Conservation (phyloP, 2,888 invertebrate genomes). For the Pseudoips prasinana region DNA sequence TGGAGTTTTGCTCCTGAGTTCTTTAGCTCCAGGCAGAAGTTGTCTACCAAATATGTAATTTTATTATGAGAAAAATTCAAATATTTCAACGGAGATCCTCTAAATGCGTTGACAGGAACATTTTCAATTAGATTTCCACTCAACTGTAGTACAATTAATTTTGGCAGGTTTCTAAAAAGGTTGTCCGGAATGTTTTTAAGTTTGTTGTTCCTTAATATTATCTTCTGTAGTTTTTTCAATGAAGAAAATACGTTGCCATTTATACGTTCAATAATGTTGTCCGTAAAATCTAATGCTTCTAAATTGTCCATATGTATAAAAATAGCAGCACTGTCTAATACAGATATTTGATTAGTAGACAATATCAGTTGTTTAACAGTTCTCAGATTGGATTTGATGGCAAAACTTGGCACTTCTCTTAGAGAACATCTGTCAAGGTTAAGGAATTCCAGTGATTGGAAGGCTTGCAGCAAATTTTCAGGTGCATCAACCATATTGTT, state of each 20-base stretch:
- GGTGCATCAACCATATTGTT: conserved; percentile 34
- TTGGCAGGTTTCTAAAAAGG: conserved; percentile 48
- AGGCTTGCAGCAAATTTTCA: conserved; percentile 38
- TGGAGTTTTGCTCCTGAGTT: conserved; percentile 53
- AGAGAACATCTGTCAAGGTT: conserved; percentile 42
- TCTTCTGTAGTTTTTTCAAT: conserved; percentile 47
- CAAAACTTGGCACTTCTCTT: conserved; percentile 51
- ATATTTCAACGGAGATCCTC: conserved; percentile 51
- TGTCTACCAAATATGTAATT: conserved; percentile 59
- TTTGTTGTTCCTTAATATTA: conserved; percentile 53
- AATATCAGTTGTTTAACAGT: conserved; percentile 53
- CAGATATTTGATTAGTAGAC: conserved; percentile 51
- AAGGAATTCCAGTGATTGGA: conserved; percentile 37
- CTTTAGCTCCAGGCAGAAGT: conserved; percentile 59
- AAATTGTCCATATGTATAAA: conserved; percentile 44
- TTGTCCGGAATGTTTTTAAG: conserved; percentile 49
- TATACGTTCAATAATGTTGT: conserved; percentile 52
- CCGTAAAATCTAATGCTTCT: conserved; percentile 51
- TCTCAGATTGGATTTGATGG: conserved; percentile 43
- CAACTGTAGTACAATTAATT: conserved; percentile 51
- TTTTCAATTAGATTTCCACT: conserved; percentile 54
- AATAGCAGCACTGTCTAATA: conserved; percentile 37
- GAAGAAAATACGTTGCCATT: conserved; percentile 47
- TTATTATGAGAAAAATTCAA: conserved; percentile 59
- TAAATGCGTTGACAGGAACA: conserved; percentile 54